These are phyloP conservation scores for Drosophila funebris DNA, from an alignment of 1,140 invertebrate genomes.

Conservation along the genomic window DNA sequence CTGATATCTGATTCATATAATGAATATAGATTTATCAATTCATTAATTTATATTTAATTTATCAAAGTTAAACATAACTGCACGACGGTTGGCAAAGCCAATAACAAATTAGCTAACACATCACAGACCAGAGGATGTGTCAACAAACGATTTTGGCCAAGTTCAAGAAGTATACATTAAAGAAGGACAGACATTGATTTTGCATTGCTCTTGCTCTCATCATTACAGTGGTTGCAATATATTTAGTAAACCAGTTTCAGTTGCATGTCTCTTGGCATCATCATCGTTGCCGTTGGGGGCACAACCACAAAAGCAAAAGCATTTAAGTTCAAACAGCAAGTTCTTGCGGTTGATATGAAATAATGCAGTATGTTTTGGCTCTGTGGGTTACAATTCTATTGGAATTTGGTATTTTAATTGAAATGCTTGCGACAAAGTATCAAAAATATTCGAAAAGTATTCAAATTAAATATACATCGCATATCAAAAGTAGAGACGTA, in stretches of 20 bases:
- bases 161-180: slow-evolving; percentile 61
- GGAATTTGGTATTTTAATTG: slow-evolving; percentile 68
- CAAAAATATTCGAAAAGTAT: slow-evolving; percentile 53
- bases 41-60: no score
- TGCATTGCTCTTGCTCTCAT: slow-evolving; percentile 29
- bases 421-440: slow-evolving; percentile 55
- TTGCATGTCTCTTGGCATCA: not conserved
- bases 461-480: slow-evolving; percentile 60
- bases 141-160: slow-evolving; percentile 52
- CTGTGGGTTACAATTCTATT: slow-evolving; percentile 10
- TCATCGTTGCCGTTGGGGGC: not conserved
- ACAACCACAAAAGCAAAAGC: slow-evolving; percentile 67
- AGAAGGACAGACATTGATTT: no score
- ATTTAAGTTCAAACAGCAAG: slow-evolving; percentile 63
- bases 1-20: no score
- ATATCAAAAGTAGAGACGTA: slow-evolving; percentile 3
- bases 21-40: no score
- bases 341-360: slow-evolving; percentile 49
- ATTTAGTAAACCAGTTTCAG: slow-evolving; percentile 65
- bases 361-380: slow-evolving; percentile 3
- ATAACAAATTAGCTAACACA: slow-evolving; percentile 45
- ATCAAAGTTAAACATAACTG: slow-evolving; percentile 60
- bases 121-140: slow-evolving; percentile 9
- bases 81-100: not conserved
- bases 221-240: slow-evolving; percentile 6